Evolutionary conservation across 2,797 vertebrate species (phyloP).

Genomic region (Cuculus canorus): DNA sequence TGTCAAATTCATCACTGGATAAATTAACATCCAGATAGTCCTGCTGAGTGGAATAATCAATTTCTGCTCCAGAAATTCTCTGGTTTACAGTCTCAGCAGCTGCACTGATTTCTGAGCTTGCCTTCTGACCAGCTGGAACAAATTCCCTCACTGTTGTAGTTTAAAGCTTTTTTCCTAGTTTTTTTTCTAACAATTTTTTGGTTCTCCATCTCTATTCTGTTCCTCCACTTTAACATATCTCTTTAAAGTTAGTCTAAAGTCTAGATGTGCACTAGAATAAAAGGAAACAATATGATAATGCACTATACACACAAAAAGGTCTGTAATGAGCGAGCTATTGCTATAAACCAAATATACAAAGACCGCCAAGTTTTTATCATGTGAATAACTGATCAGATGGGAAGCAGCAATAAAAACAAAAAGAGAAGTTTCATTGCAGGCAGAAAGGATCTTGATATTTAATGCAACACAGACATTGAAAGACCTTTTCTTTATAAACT

Average conservation of each 20-base stretch:
- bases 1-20: background rate
- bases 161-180: background rate
- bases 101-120: background rate
- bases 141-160: background rate
- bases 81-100: background rate
- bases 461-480: background rate
- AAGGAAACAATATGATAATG: background rate
- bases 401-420: background rate
- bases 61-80: constrained; percentile 34
- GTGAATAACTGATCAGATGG: background rate
- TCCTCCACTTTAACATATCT: background rate
- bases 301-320: background rate
- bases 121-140: background rate
- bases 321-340: background rate
- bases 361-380: background rate
- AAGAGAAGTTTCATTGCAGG: background rate
- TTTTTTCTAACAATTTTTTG: background rate
- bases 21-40: background rate
- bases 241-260: background rate
- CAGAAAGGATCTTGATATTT: background rate
- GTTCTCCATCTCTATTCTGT: background rate
- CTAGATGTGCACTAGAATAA: background rate
- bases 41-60: constrained; percentile 36
- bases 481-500: background rate
- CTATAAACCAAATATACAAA: background rate